phyloP scores from a whole-genome alignment of 2,797 vertebrate species.

The Cynodonichthys magdalenae region DNA sequence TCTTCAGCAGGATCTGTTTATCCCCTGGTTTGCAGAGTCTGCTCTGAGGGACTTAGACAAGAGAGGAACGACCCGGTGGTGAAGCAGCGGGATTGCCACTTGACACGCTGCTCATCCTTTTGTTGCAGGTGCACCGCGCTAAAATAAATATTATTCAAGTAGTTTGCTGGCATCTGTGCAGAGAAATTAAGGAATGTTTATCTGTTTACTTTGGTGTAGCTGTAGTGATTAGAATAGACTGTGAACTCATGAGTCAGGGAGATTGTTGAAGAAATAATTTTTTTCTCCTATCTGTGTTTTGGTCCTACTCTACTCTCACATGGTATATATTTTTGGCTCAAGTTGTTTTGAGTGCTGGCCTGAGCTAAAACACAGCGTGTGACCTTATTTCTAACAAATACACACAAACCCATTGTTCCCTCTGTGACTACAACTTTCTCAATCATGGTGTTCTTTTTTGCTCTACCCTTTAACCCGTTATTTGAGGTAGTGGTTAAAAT shows the following conservation, averaged over 20 bases:
- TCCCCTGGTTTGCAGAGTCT: constrained; percentile 29
- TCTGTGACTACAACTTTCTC: constrained; percentile 56
- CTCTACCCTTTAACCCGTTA: too few species aligned
- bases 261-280: constrained; percentile 4
- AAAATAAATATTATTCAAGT: constrained; percentile 50
- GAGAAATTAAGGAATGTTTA: constrained; percentile 43
- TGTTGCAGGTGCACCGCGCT: constrained; percentile 51
- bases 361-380: constrained; percentile 56
- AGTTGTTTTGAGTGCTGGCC: constrained; percentile 42
- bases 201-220: constrained; percentile 45
- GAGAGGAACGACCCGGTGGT: constrained; percentile 55
- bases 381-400: constrained; percentile 73
- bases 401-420: constrained; percentile 65
- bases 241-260: constrained; percentile 24
- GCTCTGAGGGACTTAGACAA: constrained; percentile 58
- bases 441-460: constrained; percentile 20
- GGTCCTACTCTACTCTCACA: constrained; percentile 28
- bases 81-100: constrained; percentile 57
- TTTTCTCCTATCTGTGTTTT: constrained; percentile 22
- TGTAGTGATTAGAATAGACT: constrained; percentile 38
- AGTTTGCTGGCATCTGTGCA: constrained; percentile 53
- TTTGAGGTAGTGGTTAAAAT: too few species aligned
- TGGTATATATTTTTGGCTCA: constrained; percentile 40
- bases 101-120: constrained; percentile 59
- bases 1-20: constrained; percentile 64